A percentile compares a stretch with the other conserved stretches of the same genome.
phyloP scores from a whole-genome alignment of 2,797 vertebrate species.

The Sylvilagus floridanus region DNA sequence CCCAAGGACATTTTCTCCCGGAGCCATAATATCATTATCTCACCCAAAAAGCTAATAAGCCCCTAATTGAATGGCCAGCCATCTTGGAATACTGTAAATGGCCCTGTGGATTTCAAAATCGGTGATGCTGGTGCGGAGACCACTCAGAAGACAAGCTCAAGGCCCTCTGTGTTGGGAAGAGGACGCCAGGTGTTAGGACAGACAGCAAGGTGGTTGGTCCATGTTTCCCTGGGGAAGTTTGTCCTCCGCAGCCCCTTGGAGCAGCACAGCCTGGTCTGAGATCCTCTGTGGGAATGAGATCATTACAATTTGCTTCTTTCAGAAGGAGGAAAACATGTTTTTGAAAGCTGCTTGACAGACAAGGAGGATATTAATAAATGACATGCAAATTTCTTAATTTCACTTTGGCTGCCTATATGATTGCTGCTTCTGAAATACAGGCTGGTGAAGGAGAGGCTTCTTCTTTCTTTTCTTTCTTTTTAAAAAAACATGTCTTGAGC shows the following conservation, averaged over 20 bases:
- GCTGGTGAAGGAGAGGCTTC: constrained; percentile 59
- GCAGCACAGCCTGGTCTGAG: constrained; percentile 12
- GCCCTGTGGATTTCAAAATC: constrained; percentile 25
- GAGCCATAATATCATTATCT: not conserved
- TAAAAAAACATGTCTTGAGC: not conserved
- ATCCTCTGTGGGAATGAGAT: constrained; percentile 49
- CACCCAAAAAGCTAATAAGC: not conserved
- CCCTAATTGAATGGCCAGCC: not conserved
- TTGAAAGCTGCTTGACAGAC: constrained; percentile 83
- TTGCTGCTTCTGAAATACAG: constrained; percentile 74
- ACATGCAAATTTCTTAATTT: constrained; percentile 83
- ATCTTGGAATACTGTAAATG: constrained; percentile 19
- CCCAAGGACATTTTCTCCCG: not conserved
- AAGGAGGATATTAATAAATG: constrained; percentile 85
- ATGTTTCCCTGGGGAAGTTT: not conserved
- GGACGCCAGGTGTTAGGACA: not conserved
- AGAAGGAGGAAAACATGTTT: constrained; percentile 81
- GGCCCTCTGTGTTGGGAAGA: not conserved
- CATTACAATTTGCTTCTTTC: constrained; percentile 72
- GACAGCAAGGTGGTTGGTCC: not conserved
- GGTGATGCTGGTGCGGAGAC: not conserved
- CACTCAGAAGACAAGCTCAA: not conserved
- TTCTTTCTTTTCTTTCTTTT: not conserved
- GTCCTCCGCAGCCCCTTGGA: accelerated
- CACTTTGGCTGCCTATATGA: constrained; percentile 77